These are phyloP conservation scores for Diadema setosum DNA, from an alignment of 35 echinoderm and acorn worm species.

Conservation along the genomic window DNA sequence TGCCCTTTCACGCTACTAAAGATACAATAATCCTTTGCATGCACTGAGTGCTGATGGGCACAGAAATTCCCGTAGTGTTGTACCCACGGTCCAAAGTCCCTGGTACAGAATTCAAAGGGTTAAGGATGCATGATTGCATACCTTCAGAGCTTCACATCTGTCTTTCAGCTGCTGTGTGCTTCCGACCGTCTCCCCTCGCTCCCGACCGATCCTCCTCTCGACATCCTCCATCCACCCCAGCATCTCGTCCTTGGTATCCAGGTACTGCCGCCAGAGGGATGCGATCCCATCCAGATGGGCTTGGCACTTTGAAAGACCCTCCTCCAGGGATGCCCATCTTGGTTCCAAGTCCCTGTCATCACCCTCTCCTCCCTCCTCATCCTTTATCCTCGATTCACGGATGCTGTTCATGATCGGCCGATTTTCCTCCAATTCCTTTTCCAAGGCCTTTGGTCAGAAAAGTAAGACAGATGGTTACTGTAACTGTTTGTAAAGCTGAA, in stretches of 20 bases:
- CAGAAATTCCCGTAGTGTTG: no score
- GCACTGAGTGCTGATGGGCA: no score
- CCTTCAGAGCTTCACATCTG: conserved; percentile 21
- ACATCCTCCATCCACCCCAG: conserved; percentile 4
- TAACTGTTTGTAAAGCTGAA: no score
- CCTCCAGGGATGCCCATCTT: conserved; percentile 1
- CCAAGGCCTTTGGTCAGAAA: conserved; percentile 21
- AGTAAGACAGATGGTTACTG: no score
- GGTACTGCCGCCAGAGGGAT: conserved; percentile 34
- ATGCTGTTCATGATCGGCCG: conserved; percentile 39
- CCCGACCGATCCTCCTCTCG: conserved; percentile 4
- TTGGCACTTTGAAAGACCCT: neutral
- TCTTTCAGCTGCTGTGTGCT: conserved; percentile 20
- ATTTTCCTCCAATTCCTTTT: conserved; percentile 16
- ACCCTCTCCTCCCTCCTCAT: neutral
- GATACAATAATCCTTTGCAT: no score
- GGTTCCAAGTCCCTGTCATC: conserved; percentile 12
- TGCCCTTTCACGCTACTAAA: no score
- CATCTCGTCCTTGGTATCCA: neutral
- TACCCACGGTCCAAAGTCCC: no score
- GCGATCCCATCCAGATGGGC: neutral
- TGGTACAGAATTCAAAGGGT: no score
- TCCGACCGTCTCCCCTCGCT: conserved; percentile 24
- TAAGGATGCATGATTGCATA: no score
- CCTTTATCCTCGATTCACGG: neutral